Conservation (phyloP, 2,113 vertebrate species). For the Castor canadensis region DNA sequence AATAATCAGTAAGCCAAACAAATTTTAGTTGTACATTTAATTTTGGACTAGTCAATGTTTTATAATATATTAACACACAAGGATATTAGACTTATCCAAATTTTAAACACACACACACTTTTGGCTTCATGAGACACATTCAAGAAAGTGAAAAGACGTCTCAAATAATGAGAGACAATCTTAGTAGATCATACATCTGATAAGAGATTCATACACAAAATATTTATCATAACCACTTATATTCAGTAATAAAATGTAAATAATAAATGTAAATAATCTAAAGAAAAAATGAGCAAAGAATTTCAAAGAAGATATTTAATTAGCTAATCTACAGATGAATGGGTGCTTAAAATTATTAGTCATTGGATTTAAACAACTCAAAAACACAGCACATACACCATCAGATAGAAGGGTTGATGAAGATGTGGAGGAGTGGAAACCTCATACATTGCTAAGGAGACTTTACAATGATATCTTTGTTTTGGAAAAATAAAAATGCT, state of each 20-base stretch:
- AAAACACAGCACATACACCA: not conserved
- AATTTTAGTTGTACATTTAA: not conserved
- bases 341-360: not conserved
- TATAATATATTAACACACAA: not conserved
- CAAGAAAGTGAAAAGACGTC: not conserved
- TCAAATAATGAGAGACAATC: not conserved
- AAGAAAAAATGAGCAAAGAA: not conserved
- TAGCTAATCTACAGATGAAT: not conserved
- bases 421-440: accelerated
- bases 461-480: not conserved
- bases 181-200: not conserved
- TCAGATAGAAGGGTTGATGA: not conserved
- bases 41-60: not conserved
- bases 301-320: not conserved
- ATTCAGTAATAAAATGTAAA: not conserved
- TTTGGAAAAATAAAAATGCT: not conserved
- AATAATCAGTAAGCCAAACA: not conserved
- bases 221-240: not conserved
- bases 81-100: not conserved
- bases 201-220: not conserved
- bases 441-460: accelerated
- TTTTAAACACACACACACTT: not conserved
- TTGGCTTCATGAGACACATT: not conserved
- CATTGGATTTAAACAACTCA: not conserved
- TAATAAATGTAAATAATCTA: not conserved